Percentiles rank a stretch among this genome's conserved stretches.
Evolutionary conservation across 1,140 invertebrate genomes (phyloP).

Genomic region (Drosophila setifemur): DNA sequence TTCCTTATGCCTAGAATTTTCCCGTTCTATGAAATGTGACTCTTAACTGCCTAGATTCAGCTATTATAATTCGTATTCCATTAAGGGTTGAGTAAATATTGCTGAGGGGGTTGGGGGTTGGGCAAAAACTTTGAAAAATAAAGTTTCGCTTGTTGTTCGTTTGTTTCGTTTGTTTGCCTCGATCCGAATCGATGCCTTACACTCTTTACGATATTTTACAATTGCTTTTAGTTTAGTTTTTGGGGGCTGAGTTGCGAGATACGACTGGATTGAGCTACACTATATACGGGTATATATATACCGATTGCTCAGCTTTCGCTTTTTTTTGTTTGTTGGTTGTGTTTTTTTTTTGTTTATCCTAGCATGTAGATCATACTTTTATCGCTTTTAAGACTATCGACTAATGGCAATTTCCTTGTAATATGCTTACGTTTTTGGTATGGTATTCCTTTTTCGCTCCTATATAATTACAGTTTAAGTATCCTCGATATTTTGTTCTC

Average conservation of each 20-base stretch:
- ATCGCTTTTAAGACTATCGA: constrained; percentile 73
- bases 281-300: too few species aligned
- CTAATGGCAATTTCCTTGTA: constrained; percentile 76
- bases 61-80: constrained; percentile 52
- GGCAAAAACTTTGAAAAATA: constrained; percentile 78
- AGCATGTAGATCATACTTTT: constrained; percentile 43
- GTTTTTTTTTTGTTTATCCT: not conserved
- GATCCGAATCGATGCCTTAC: constrained; percentile 27
- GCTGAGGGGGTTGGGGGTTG: too few species aligned
- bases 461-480: constrained; percentile 41
- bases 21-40: constrained; percentile 47
- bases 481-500: constrained; percentile 34
- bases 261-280: constrained; percentile 42
- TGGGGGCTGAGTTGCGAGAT: constrained; percentile 45
- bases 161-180: constrained; percentile 29
- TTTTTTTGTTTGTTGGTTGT: not conserved
- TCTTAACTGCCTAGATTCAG: constrained; percentile 48
- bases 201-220: constrained; percentile 69
- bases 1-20: constrained; percentile 21
- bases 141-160: constrained; percentile 59
- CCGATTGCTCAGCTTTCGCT: too few species aligned
- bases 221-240: constrained; percentile 60
- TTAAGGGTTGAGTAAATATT: constrained; percentile 30
- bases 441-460: constrained; percentile 32
- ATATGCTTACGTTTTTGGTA: constrained; percentile 52